Base-by-base conservation (phyloP, 2,113 vertebrate species). In the Xiphophorus maculatus region DNA sequence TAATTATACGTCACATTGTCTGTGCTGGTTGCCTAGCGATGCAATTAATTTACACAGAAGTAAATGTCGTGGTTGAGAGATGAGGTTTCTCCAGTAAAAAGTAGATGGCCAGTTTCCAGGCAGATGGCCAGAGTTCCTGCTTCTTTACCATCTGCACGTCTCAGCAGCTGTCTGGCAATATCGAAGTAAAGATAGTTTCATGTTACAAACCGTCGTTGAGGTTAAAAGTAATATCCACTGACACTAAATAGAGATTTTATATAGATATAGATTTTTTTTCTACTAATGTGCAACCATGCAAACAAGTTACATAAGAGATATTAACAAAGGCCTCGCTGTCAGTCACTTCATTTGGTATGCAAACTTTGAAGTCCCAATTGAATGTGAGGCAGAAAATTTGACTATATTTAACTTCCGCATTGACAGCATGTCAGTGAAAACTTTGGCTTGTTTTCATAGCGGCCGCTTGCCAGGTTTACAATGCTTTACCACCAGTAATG, bases 401-500 rank as follows among this genome's bases (percentile, higher is more conserved):
- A 73, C 7, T 64, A 32, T 27, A 44, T 67, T 64, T 44, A 62
- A 71, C 54, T 68, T 35, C 33, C 67, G 37, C 51, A 35, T 61
- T 28, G 25, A 68, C 54, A 2, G n/a, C 25, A 2, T 29, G 67
- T 77, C 29, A 35, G 71, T 15, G 13, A 73, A 66, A 32, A 19
- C n/a, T 22, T 68, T 27, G 63, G 48, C 65, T 73, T n/a, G 13
- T 27, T 75, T 15, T 62, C 13, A 6, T 69, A 22, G 62, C 0
- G 70, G 29, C 71, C 64, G 4, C 75, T 40, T 4, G 69, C 71
- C 63, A 66, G 29, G 60, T 77, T 83, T n/a, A 14, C 35, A 65
- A 44, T 37, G 68, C 76, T 87, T 69, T 33, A 83, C 83, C 76
- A 27, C 85, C 80, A 81, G 80, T 48, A 77, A 87, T 37, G 74